phyloP scores from a whole-genome alignment of 2,888 invertebrate species.

The Agriopis aurantiaria region DNA sequence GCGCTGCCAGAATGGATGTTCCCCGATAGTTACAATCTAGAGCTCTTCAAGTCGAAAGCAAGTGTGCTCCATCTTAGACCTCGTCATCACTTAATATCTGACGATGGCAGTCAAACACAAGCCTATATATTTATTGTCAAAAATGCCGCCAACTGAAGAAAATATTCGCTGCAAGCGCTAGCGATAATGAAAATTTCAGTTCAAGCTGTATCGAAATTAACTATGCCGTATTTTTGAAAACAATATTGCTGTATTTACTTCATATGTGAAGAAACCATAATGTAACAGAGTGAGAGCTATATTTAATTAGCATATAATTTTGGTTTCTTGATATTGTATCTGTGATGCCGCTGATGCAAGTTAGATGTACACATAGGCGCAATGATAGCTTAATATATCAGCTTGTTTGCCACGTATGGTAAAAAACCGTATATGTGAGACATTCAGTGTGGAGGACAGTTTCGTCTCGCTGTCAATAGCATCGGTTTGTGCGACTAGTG shows the following conservation, averaged over 20 bases:
- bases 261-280: not conserved
- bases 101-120: too few species aligned
- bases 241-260: not conserved
- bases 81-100: too few species aligned
- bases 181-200: not conserved
- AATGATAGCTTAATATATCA: too few species aligned
- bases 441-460: not conserved
- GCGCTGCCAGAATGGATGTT: too few species aligned
- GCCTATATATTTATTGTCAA: too few species aligned
- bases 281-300: not conserved
- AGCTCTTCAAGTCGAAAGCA: too few species aligned
- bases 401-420: too few species aligned
- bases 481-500: not conserved
- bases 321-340: not conserved
- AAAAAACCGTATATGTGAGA: not conserved
- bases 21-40: too few species aligned
- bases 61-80: too few species aligned
- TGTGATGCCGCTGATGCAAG: not conserved
- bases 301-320: not conserved
- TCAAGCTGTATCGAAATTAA: not conserved
- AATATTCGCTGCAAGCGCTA: not conserved
- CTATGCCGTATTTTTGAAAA: too few species aligned
- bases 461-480: not conserved
- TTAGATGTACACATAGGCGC: too few species aligned
- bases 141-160: not conserved